These are phyloP conservation scores for Thelaira solivaga DNA, from an alignment of 2,888 invertebrate genomes.

Conservation along the genomic window DNA sequence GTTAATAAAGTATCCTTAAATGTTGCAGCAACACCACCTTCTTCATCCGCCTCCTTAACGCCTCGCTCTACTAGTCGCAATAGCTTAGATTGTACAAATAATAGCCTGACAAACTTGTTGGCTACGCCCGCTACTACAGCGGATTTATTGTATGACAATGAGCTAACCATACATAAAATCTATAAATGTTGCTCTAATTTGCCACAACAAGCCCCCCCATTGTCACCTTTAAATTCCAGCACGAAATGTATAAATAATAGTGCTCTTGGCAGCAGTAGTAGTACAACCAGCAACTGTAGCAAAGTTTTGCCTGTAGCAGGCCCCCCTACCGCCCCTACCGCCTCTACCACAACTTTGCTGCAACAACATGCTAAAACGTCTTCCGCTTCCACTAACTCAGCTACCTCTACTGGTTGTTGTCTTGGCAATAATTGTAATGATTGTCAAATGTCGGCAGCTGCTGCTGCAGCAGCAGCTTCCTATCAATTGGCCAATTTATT, in stretches of 20 bases:
- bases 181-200: slow-evolving; percentile 73
- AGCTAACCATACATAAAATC: slow-evolving; percentile 76
- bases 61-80: slow-evolving; percentile 55
- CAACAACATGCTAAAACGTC: too few relatives aligned
- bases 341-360: too few relatives aligned
- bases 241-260: slow-evolving; percentile 37
- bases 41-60: slow-evolving; percentile 32
- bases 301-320: background rate
- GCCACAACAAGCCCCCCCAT: slow-evolving; percentile 13
- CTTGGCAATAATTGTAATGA: slow-evolving; percentile 68
- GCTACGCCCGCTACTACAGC: slow-evolving; percentile 36
- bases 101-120: slow-evolving; percentile 29
- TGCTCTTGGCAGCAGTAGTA: too few relatives aligned
- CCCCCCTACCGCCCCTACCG: background rate
- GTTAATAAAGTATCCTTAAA: slow-evolving; percentile 37
- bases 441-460: slow-evolving; percentile 72
- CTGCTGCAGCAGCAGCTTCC: slow-evolving; percentile 70
- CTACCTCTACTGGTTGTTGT: too few relatives aligned
- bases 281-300: background rate
- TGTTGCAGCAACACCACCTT: slow-evolving; percentile 51
- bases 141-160: slow-evolving; percentile 74
- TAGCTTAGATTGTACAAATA: slow-evolving; percentile 51
- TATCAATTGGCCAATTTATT: slow-evolving; percentile 75
- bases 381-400: too few relatives aligned
- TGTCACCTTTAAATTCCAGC: slow-evolving; percentile 44